Evolutionary conservation across 1,140 invertebrate genomes (phyloP).

Genomic region (Heliconius eleuchia): DNA sequence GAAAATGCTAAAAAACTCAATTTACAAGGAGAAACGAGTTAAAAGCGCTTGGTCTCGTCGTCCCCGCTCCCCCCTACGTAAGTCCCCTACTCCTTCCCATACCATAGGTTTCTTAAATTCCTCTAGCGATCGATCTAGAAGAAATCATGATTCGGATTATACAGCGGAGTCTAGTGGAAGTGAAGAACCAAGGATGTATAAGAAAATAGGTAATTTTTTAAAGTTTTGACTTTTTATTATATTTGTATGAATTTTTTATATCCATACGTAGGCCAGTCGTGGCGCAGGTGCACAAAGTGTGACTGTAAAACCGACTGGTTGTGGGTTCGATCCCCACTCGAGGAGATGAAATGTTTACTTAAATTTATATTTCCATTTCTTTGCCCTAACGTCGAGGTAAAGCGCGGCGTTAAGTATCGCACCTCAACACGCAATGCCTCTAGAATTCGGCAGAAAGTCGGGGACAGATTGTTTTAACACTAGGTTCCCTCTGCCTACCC

Average conservation of each 20-base stretch:
- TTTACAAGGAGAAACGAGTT: slow-evolving; percentile 30
- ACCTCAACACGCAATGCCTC: no score
- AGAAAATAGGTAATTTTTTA: background rate
- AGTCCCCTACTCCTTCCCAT: background rate
- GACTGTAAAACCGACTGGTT: no score
- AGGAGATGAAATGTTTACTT: no score
- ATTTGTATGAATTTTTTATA: background rate
- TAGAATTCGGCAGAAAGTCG: no score
- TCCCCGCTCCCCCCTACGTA: slow-evolving; percentile 17
- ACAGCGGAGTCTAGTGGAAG: background rate
- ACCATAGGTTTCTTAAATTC: background rate
- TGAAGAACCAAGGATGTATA: background rate
- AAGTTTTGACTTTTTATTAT: background rate
- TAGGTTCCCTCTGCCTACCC: no score
- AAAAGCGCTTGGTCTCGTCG: slow-evolving; percentile 41
- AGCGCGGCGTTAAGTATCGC: no score
- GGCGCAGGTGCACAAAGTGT: no score
- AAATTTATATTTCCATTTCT: no score
- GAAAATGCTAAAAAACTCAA: background rate
- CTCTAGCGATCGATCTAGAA: background rate
- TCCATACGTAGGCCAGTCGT: no score
- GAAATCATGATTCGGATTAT: background rate
- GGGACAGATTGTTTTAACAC: no score
- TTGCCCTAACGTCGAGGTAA: no score
- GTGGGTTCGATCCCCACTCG: no score